These are phyloP conservation scores for Acleris sparsana DNA, from an alignment of 2,888 invertebrate genomes.

Conservation along the genomic window DNA sequence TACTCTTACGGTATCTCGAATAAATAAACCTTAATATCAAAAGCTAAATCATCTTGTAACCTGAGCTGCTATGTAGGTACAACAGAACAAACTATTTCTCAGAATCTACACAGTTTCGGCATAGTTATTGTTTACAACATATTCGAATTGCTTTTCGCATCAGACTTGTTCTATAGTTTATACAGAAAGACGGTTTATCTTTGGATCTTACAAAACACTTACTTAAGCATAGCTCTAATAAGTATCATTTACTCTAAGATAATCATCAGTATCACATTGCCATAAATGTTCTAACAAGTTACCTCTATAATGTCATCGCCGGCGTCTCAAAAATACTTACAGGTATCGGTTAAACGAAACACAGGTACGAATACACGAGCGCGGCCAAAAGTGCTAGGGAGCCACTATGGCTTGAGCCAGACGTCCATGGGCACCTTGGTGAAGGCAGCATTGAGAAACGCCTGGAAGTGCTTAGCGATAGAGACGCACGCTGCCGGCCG, in stretches of 20 bases:
- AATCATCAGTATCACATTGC: not conserved
- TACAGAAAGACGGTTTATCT: not conserved
- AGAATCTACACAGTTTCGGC: too few species aligned
- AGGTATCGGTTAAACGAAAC: not conserved
- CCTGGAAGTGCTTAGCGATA: slow-evolving; percentile 89
- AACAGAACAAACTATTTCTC: too few species aligned
- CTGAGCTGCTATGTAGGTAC: too few species aligned
- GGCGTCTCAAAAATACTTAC: not conserved
- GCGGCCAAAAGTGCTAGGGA: not conserved
- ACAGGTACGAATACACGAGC: not conserved
- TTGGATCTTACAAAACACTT: slow-evolving; percentile 14
- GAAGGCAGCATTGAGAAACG: slow-evolving; percentile 89
- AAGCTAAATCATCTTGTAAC: slow-evolving; percentile 8
- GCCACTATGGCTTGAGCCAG: slow-evolving; percentile 82
- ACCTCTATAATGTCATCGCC: not conserved
- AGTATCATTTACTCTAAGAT: slow-evolving; percentile 6
- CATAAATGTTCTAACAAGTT: not conserved
- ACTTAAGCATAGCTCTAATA: slow-evolving; percentile 1
- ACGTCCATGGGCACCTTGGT: slow-evolving; percentile 87
- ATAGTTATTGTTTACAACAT: not conserved
- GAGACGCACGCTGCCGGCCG: slow-evolving; percentile 88
- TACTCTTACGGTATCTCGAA: slow-evolving; percentile 51
- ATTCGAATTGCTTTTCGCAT: not conserved
- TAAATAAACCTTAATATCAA: slow-evolving; percentile 58
- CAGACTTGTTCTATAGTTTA: slow-evolving; percentile 1